Conservation (phyloP, 2,113 vertebrate species). For the Columba janthina region DNA sequence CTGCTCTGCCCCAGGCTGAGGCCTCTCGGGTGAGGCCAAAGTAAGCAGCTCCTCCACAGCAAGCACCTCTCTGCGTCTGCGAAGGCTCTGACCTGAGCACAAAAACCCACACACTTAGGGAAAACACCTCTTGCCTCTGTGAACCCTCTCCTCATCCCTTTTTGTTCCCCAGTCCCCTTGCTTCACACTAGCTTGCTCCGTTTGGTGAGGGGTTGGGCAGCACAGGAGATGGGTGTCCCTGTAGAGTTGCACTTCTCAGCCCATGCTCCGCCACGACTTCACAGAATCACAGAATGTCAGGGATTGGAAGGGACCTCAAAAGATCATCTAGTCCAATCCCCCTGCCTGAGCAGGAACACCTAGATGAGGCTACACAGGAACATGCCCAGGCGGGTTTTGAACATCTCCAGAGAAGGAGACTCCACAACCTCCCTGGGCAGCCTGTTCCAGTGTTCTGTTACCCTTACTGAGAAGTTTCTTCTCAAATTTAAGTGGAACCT, state of each 20-base stretch:
- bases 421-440: too few species aligned
- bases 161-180: background rate
- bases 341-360: too few species aligned
- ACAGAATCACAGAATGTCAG: too few species aligned
- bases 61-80: background rate
- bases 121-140: background rate
- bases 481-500: too few species aligned
- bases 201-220: background rate
- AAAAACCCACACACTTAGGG: background rate
- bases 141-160: rapidly evolving
- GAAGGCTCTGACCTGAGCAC: background rate
- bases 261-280: rapidly evolving
- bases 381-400: too few species aligned
- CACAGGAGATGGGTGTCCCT: background rate
- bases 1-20: background rate
- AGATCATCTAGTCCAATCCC: too few species aligned
- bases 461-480: too few species aligned
- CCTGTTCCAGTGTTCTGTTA: too few species aligned
- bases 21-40: background rate
- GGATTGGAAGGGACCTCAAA: too few species aligned
- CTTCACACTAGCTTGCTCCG: background rate
- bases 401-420: too few species aligned
- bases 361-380: too few species aligned
- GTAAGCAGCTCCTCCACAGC: background rate
- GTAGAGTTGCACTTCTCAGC: background rate